Percentiles rank a stretch among this genome's conserved stretches.
Evolutionary conservation across 2,888 invertebrate species (phyloP).

Genomic region (Drosophila borealis): DNA sequence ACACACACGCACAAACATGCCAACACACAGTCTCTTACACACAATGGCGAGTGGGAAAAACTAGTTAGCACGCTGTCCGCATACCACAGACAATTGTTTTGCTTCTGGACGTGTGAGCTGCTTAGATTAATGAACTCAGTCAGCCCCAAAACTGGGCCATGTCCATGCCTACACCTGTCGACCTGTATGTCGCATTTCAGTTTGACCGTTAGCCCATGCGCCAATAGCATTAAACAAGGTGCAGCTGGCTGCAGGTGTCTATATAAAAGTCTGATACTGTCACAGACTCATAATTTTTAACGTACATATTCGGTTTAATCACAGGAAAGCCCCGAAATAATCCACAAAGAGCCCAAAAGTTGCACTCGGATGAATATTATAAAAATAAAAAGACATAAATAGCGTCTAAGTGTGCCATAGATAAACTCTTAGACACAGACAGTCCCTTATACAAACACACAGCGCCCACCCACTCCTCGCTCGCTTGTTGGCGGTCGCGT

Average conservation of each 20-base stretch:
- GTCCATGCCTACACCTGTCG: slow-evolving; percentile 16
- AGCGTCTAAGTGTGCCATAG: slow-evolving; percentile 73
- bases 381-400: slow-evolving; percentile 70
- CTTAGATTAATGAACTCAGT: slow-evolving; percentile 61
- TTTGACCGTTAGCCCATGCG: not conserved
- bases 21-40: slow-evolving; percentile 2
- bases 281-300: slow-evolving; percentile 53
- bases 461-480: not conserved
- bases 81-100: slow-evolving; percentile 43
- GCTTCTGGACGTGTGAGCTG: slow-evolving; percentile 47
- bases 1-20: not conserved
- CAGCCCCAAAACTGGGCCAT: slow-evolving; percentile 40
- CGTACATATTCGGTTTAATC: slow-evolving; percentile 16
- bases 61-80: slow-evolving; percentile 60
- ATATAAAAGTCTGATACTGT: slow-evolving; percentile 31
- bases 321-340: slow-evolving; percentile 20
- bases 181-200: slow-evolving; percentile 52
- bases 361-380: slow-evolving; percentile 47
- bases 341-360: slow-evolving; percentile 19
- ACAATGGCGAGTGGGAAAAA: slow-evolving; percentile 51
- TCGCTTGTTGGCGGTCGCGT: slow-evolving; percentile 6
- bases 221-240: slow-evolving; percentile 1
- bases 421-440: slow-evolving; percentile 67
- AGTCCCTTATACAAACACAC: slow-evolving; percentile 1
- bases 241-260: slow-evolving; percentile 5